phyloP scores from a whole-genome alignment of 2,797 vertebrate genomes.

The Platalea minor region DNA sequence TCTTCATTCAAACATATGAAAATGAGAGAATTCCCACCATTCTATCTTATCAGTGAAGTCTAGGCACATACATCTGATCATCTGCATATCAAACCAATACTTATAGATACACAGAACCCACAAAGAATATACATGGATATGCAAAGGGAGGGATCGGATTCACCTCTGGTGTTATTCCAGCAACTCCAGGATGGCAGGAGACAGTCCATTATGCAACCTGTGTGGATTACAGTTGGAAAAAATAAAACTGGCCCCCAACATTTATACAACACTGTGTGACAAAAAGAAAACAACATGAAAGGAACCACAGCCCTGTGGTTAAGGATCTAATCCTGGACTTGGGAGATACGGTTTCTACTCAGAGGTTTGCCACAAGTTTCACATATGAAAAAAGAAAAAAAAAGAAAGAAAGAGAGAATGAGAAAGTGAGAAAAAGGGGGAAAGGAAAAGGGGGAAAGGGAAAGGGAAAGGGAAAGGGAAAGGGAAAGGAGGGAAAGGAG shows the following conservation, averaged over 20 bases:
- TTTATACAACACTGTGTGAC: background rate
- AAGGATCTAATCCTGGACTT: background rate
- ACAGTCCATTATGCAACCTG: background rate
- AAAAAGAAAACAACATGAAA: conserved; percentile 15
- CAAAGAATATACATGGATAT: background rate
- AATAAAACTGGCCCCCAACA: background rate
- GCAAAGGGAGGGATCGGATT: background rate
- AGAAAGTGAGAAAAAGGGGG: rapidly evolving
- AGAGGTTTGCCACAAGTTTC: conserved; percentile 21
- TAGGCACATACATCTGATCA: background rate
- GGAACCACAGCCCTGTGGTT: background rate
- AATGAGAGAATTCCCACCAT: conserved; percentile 5
- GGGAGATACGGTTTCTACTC: background rate
- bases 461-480: too few relatives aligned
- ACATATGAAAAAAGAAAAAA: background rate
- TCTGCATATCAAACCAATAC: background rate
- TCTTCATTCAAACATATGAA: conserved; percentile 17
- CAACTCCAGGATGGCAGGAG: background rate
- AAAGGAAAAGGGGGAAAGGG: too few relatives aligned
- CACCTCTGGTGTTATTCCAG: background rate
- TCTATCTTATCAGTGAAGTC: conserved; percentile 8
- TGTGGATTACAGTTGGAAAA: background rate
- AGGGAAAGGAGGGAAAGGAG: too few relatives aligned
- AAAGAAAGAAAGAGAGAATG: rapidly evolving
- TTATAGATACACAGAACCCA: background rate